Base-by-base conservation (phyloP, 2,888 invertebrate genomes). In the Ptilodon capucinus region DNA sequence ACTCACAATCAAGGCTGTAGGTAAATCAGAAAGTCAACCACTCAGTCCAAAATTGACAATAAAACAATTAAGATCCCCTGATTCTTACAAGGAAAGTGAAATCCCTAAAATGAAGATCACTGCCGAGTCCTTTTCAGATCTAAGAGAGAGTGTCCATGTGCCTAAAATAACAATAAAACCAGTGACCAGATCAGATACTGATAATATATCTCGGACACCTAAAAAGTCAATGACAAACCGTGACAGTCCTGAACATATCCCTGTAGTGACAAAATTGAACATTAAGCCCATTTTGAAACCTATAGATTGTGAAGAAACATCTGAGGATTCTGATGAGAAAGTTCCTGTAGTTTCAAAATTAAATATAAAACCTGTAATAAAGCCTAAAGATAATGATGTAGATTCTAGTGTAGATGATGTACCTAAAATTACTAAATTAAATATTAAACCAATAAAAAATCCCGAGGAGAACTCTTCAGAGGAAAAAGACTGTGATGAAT, bases 81-180 rank as follows among this genome's bases (percentile, higher is more conserved):
- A 88, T 41, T 67, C 55, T 44, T 23, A 55, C 16, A 79, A 74
- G 60, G 86, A 82, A 41, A 64, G 40, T 62, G 68, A 78, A 55
- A 71, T 79, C 41, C 71, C 74, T 40, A 86, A 81, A 64, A 46
- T 76, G 11, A 86, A 81, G 59, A 78, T 82, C 52, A 66, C 81
- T 30, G 54, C 77, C 48, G 87, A 86, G 45, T 52, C 75, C 47
- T 64, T 71, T 64, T 63, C 69, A 53, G 84, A 84, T 47, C 51
- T 64, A n/a, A 84, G 79, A 68, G 87, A 88, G 62, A 76, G 69
- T 70, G 64, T 80, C 36, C 88, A 91, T 73, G 83, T 93, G 72
- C 92, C 93, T 66, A 93, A 92, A 83, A 84, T 93, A 48, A 93
- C 92, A 44, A 93, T 92, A 34, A 93, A 93, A 77, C 86, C 92